phyloP scores from a whole-genome alignment of 2,888 invertebrate genomes.

The Oligia strigilis region DNA sequence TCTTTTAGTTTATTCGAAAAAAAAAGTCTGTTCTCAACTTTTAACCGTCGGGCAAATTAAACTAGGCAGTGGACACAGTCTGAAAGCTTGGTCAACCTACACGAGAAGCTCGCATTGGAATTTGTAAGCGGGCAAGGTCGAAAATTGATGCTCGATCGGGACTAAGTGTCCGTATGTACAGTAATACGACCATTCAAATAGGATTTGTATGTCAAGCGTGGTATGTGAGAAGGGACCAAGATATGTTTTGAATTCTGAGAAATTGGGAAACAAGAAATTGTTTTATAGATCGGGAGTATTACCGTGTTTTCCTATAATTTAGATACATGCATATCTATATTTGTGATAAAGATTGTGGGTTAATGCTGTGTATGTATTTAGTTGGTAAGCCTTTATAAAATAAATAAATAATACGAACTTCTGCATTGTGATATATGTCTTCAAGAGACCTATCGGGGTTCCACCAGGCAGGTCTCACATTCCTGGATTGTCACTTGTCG shows the following conservation, averaged over 20 bases:
- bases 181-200: constrained; percentile 73
- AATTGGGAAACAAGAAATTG: not conserved
- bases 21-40: not conserved
- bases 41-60: not conserved
- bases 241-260: not conserved
- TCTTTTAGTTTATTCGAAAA: too few species aligned
- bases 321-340: not conserved
- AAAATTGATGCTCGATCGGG: constrained; percentile 70
- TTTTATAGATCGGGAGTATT: not conserved
- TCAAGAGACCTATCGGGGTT: not conserved
- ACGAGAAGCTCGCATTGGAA: constrained; percentile 63
- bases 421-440: not conserved
- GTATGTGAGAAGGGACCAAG: constrained; percentile 68
- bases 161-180: constrained; percentile 60
- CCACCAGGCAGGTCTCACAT: not conserved
- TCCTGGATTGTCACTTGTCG: not conserved
- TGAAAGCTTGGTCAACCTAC: constrained; percentile 50
- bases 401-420: too few species aligned
- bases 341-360: not conserved
- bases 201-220: constrained; percentile 70
- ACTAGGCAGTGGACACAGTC: not conserved
- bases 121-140: constrained; percentile 72
- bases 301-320: not conserved
- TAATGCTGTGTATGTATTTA: not conserved
- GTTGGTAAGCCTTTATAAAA: not conserved